Percentiles rank a stretch among this genome's conserved stretches.
Conservation (phyloP, 2,797 vertebrate species). For the Rhynchonycteris naso region DNA sequence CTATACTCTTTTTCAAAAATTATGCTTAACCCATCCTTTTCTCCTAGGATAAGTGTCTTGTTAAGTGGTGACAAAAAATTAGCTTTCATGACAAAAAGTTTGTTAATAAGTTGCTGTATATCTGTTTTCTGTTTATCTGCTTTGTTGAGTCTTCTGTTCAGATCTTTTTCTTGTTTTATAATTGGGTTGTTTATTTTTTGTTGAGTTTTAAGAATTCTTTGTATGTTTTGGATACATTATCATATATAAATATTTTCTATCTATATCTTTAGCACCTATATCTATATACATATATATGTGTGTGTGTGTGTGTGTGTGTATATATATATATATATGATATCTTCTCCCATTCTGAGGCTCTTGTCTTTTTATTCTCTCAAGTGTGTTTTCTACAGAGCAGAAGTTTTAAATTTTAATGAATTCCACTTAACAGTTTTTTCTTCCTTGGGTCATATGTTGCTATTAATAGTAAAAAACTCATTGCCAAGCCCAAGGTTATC, state of each 20-base stretch:
- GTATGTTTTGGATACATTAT: not conserved
- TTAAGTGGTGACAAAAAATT: not conserved
- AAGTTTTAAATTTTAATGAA: not conserved
- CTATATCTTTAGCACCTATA: too few relatives aligned
- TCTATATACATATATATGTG: too few relatives aligned
- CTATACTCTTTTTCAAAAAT: not conserved
- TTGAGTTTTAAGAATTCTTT: not conserved
- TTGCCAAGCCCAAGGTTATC: not conserved
- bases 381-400: not conserved
- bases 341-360: not conserved
- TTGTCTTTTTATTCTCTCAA: not conserved
- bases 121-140: not conserved
- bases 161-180: not conserved
- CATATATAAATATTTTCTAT: not conserved
- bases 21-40: not conserved
- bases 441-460: not conserved
- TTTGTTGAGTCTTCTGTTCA: not conserved
- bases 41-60: not conserved
- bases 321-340: not conserved
- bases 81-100: not conserved
- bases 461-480: not conserved
- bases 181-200: not conserved
- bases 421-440: not conserved
- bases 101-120: not conserved
- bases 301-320: too few relatives aligned